Evolutionary conservation across 2,113 vertebrate genomes (phyloP).

Genomic region (Dipodomys spectabilis): DNA sequence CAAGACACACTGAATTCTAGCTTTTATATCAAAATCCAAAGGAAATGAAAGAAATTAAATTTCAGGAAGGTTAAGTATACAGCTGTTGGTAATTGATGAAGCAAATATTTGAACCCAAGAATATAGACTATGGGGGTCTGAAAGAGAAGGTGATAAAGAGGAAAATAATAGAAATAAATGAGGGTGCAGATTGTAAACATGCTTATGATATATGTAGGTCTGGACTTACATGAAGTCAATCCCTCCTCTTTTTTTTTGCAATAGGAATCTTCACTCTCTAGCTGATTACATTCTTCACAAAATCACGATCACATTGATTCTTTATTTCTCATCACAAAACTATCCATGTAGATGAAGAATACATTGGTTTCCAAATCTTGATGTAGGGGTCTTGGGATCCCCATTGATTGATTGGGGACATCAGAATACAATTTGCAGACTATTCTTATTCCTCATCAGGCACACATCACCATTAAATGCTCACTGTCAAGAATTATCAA

Average conservation of each 20-base stretch:
- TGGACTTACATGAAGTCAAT: neutral
- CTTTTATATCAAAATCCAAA: neutral
- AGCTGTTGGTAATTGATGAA: neutral
- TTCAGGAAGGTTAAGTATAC: neutral
- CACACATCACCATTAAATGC: slow-evolving; percentile 48
- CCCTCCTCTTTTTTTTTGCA: neutral
- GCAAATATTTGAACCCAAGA: neutral
- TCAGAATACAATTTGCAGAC: slow-evolving; percentile 56
- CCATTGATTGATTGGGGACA: slow-evolving; percentile 41
- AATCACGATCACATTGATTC: neutral
- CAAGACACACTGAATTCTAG: neutral
- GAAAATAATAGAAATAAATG: neutral
- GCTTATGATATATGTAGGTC: neutral
- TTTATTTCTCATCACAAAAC: slow-evolving; percentile 11
- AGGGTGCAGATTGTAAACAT: neutral
- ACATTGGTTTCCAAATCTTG: neutral
- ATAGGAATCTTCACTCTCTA: neutral
- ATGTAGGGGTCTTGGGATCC: neutral
- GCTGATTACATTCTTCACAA: neutral
- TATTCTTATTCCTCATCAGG: slow-evolving; percentile 59
- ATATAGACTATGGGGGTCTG: neutral
- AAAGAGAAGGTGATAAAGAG: neutral
- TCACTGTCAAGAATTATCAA: slow-evolving; percentile 54
- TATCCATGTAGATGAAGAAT: neutral
- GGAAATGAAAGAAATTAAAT: neutral